Evolutionary conservation across 2,797 vertebrate genomes (phyloP).

Genomic region (Rhabdomys pumilio): DNA sequence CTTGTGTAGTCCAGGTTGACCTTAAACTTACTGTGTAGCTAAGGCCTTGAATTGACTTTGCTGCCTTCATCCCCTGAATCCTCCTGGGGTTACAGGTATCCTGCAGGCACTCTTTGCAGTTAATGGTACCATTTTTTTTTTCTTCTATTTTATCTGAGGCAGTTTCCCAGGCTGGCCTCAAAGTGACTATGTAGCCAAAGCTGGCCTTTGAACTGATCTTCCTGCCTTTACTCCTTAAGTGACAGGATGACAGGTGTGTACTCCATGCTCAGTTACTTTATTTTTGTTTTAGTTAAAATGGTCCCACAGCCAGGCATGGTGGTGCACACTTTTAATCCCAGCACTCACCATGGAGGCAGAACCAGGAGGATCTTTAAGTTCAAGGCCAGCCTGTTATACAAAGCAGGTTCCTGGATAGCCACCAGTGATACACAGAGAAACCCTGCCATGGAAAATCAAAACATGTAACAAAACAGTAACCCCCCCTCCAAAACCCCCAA

Average conservation of each 20-base stretch:
- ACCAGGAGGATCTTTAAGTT: neutral
- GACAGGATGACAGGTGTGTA: neutral
- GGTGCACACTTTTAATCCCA: neutral
- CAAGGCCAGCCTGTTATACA: neutral
- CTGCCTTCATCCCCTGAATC: neutral
- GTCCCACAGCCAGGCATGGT: neutral
- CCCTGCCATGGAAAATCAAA: neutral
- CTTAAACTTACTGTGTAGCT: neutral
- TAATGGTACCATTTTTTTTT: neutral
- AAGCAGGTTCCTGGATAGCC: neutral
- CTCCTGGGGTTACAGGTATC: neutral
- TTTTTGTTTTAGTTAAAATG: neutral
- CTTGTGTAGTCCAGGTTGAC: neutral
- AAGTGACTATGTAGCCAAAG: neutral
- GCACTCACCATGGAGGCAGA: neutral
- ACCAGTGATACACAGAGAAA: neutral
- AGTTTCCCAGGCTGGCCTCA: neutral
- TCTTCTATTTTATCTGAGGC: neutral
- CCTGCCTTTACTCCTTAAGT: neutral
- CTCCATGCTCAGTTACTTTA: neutral
- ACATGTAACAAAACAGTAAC: neutral
- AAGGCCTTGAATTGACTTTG: neutral
- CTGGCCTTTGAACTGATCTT: neutral
- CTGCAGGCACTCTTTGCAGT: neutral
- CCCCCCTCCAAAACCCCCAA: neutral